Base-by-base conservation (phyloP, 2,113 vertebrate genomes). In the Hemiprocne comata region DNA sequence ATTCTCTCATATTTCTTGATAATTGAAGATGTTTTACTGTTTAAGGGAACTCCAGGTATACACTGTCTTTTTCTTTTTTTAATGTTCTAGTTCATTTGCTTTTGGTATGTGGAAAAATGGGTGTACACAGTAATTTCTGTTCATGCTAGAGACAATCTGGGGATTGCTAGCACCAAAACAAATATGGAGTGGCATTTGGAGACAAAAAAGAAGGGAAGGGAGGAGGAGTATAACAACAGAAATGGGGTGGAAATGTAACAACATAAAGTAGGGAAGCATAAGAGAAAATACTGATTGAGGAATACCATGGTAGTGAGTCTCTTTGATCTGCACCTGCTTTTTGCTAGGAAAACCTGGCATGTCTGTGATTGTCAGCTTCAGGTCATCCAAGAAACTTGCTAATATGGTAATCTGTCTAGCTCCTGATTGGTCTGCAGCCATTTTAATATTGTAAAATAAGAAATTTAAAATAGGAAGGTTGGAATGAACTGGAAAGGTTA, bases 21-120 rank as follows among this genome's bases (percentile, higher is more conserved):
- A 71, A 12, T 21, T 83, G 5, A 60, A 69, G 10, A 7, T 58
- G 13, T 38, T 51, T 40, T 70, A 21, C 21, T 53, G 29, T 54
- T 74, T 16, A 73, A 65, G 53, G 67, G 8, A 58, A 60, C 57
- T 77, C 17, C 11, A 29, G 4, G 4, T 17, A 5, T 4, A 21
- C 6, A 2, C 20, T 60, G 4, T 11, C 9, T n/a, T 29, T 4
- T 2, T 11, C 6, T 6, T 2, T 9, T 8, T 13, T 16, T 7
- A 36, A 42, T 24, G 2, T 83, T 85, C 28, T 77, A 5, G 17
- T 58, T n/a, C 5, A 3, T 82, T 91, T 89, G 33, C 33, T 10
- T 55, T 57, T 85, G 73, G 5, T 10, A 6, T 60, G 3, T 14
- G 10, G 40, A 71, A 57, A 34, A 66, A 19, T 0, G 6, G 34